Base-by-base conservation (phyloP, 2,113 vertebrate genomes). In the Corvus moneduloides region DNA sequence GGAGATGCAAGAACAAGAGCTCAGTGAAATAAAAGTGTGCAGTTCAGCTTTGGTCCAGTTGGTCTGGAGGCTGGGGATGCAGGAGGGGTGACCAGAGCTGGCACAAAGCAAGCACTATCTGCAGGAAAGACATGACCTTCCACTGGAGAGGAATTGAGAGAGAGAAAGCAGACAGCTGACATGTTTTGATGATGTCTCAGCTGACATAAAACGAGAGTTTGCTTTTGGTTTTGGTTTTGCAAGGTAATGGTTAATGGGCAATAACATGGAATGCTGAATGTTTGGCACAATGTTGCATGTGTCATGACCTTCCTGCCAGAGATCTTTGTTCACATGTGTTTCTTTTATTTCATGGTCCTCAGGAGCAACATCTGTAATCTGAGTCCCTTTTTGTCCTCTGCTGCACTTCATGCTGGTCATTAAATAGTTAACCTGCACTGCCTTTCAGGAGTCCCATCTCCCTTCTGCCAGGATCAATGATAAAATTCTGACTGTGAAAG, bases 381-480 rank as follows among this genome's bases (percentile, higher is more conserved):
- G 14, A 91, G 55, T 51, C 46, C 21, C 23, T 86, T 88, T 86
- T 81, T 51, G 43, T 51, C 35, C 37, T 76, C 62, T 64, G 37
- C 28, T 69, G 81, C 15, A 12, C 12, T 71, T 83, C 2, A 3
- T 68, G 20, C 39, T 73, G 24, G 59, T 66, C 54, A 76, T 77
- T 35, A 77, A 64, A 76, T 6, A 55, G 89, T 93, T 80, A 96
- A 84, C 20, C 13, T 21, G 8, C 20, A 27, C 32, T 71, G n/a
- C 11, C 24, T 93, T 80, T 80, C 59, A 58, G 74, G 55, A 87
- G 35, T 79, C 51, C 33, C 59, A 35, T 83, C 92, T 85, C 63
- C 71, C 71, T 91, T 61, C 84, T 80, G 67, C 59, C 46, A 71
- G 67, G 88, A 91, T 91, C 90, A 90, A 77, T 93, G 87, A 89